Base-by-base conservation (phyloP, 2,888 invertebrate species). In the Volucella inflata region DNA sequence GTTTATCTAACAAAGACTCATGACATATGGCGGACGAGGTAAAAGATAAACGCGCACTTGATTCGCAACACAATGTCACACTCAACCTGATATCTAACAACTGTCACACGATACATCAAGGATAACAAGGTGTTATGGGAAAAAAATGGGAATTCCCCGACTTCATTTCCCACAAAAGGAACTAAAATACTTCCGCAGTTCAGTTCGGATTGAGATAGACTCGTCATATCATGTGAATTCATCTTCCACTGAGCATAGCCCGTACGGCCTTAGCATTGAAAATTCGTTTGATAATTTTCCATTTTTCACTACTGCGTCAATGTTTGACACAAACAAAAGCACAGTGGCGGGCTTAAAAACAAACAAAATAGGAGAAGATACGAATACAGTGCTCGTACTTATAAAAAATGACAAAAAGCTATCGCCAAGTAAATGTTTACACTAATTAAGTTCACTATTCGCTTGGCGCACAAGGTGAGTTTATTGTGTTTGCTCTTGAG, bases 381-480 rank as follows among this genome's bases (percentile, higher is more conserved):
- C 30, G 6, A 30, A 30, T 30, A 30, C 30, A 30, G 30, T 30
- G 30, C 30, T 30, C 30, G n/a, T n/a, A n/a, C n/a, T n/a, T n/a
- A 6, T 30, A 30, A 6, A 65, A 77, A 74, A 55, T 16, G 38
- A 53, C 53, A 65, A 74, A 62, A 59, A 67, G 51, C 67, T 74
- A 71, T 76, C 80, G 40, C 30, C 30, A 30, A 12, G 76, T 67
- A 80, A 85, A 85, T 76, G 81, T 85, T 85, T 81, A 85, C 81
- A 81, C 71, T 85, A 81, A 85, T 81, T 81, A 85, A 81, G 81
- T 85, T 76, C 71, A 62, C 72, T 78, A 71, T 68, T 78, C 55
- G 71, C 65, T 65, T 12, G 57, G 48, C 59, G 75, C 75, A 75
- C 70, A 85, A 81, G 81, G 76, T 85, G 76, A 85, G 76, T 81